phyloP scores from a whole-genome alignment of 2,888 invertebrate species.

The Amphiduros pacificus region DNA sequence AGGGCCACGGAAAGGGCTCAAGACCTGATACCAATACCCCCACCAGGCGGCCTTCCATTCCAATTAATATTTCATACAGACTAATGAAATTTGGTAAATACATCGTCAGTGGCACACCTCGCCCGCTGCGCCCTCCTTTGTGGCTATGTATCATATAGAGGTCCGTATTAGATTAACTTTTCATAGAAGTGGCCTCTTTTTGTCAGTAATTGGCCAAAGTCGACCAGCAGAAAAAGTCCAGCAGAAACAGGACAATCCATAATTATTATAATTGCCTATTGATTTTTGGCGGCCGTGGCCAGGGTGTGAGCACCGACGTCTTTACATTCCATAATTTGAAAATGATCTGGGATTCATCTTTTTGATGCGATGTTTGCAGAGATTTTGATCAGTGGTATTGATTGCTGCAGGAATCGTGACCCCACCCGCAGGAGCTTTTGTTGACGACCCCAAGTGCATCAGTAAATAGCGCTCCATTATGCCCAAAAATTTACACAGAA shows the following conservation, averaged over 20 bases:
- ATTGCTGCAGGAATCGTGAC: background rate
- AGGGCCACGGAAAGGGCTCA: background rate
- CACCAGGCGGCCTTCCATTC: background rate
- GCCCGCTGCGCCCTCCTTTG: background rate
- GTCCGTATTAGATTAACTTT: background rate
- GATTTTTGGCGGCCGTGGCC: background rate
- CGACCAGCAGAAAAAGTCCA: background rate
- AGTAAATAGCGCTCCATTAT: background rate
- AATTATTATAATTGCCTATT: conserved; percentile 1
- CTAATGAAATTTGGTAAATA: conserved; percentile 4
- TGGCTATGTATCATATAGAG: background rate
- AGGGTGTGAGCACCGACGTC: background rate
- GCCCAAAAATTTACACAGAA: background rate
- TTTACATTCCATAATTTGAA: conserved; percentile 2
- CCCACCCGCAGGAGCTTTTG: background rate
- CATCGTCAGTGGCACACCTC: background rate
- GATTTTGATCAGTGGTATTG: conserved; percentile 1
- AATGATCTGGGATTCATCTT: conserved; percentile 3
- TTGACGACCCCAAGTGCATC: background rate
- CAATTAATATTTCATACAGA: background rate
- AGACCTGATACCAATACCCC: background rate
- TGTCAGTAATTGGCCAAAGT: no score
- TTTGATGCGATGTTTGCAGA: conserved; percentile 3
- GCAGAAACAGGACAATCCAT: background rate
- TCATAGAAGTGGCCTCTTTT: background rate